These are phyloP conservation scores for Caenorhabditis tropicalis DNA, from an alignment of 1,140 invertebrate species.

Conservation along the genomic window DNA sequence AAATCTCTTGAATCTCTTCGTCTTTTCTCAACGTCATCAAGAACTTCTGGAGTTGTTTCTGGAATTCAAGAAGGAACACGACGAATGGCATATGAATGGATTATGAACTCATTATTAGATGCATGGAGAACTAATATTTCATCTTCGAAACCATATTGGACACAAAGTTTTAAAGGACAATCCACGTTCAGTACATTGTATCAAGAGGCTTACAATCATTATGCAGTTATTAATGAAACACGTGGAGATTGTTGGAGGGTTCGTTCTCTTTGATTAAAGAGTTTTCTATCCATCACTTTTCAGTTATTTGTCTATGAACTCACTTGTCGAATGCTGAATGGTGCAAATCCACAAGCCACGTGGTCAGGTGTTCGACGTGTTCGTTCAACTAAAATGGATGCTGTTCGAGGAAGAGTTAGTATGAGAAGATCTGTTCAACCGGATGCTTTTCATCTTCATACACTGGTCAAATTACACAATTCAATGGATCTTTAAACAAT, in stretches of 20 bases:
- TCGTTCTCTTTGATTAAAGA: too few species aligned
- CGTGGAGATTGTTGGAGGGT: constrained; percentile 38
- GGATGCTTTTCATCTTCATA: constrained; percentile 50
- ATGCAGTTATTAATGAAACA: constrained; percentile 32
- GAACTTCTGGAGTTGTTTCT: not conserved
- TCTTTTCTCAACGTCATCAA: not conserved
- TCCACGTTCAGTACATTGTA: constrained; percentile 37
- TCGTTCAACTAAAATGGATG: constrained; percentile 20
- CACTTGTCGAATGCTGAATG: constrained; percentile 55
- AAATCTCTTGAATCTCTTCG: constrained; percentile 17
- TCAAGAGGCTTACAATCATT: constrained; percentile 51
- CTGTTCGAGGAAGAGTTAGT: constrained; percentile 33
- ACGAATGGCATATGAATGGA: constrained; percentile 60
- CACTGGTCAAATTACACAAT: constrained; percentile 48
- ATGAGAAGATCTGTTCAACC: constrained; percentile 47
- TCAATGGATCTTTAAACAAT: constrained; percentile 28
- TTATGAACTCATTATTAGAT: constrained; percentile 63
- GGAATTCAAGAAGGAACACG: constrained; percentile 44
- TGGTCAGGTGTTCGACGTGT: constrained; percentile 44
- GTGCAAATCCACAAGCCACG: constrained; percentile 55
- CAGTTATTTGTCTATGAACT: constrained; percentile 52
- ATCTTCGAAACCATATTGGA: constrained; percentile 57
- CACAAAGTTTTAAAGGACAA: constrained; percentile 50
- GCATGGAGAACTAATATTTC: constrained; percentile 61
- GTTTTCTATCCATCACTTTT: too few species aligned